A percentile compares a stretch with the other conserved stretches of the same genome.
These are phyloP conservation scores for Lanistes nyassanus DNA, from an alignment of 1,140 invertebrate genomes.

Conservation along the genomic window DNA sequence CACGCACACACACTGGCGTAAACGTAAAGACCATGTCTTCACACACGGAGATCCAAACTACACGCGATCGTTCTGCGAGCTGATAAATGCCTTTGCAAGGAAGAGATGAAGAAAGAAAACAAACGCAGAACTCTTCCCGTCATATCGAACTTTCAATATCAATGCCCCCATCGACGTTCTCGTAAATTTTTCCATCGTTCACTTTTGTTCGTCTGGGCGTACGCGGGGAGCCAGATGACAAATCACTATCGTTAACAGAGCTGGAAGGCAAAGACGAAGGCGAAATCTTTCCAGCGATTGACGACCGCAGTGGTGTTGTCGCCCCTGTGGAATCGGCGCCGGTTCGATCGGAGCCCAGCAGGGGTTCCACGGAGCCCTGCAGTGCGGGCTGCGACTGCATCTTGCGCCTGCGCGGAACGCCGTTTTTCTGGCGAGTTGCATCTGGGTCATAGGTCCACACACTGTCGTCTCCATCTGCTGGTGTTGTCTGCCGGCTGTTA, in stretches of 20 bases:
- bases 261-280: conserved; percentile 23
- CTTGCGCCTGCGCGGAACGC: conserved; percentile 16
- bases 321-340: conserved; percentile 8
- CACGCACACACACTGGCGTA: not conserved
- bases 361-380: not conserved
- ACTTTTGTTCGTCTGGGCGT: conserved; percentile 28
- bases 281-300: not conserved
- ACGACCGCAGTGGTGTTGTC: not conserved
- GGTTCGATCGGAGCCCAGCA: not conserved
- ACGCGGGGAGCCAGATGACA: conserved; percentile 11
- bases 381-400: not conserved
- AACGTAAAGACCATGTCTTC: not conserved
- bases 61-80: no score
- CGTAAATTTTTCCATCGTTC: conserved; percentile 48
- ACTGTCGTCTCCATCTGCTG: not conserved
- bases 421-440: conserved; percentile 23
- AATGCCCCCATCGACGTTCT: conserved; percentile 40
- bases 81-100: no score
- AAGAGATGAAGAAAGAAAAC: no score
- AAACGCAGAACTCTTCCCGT: not conserved
- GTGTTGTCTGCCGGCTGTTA: no score
- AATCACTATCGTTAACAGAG: conserved; percentile 27
- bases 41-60: not conserved
- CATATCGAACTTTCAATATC: conserved; percentile 49
- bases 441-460: conserved; percentile 31